Evolutionary conservation across 2,113 vertebrate genomes (phyloP), one percentile per base, ranked within the genome.

Genomic region (Ciconia boyciana): DNA sequence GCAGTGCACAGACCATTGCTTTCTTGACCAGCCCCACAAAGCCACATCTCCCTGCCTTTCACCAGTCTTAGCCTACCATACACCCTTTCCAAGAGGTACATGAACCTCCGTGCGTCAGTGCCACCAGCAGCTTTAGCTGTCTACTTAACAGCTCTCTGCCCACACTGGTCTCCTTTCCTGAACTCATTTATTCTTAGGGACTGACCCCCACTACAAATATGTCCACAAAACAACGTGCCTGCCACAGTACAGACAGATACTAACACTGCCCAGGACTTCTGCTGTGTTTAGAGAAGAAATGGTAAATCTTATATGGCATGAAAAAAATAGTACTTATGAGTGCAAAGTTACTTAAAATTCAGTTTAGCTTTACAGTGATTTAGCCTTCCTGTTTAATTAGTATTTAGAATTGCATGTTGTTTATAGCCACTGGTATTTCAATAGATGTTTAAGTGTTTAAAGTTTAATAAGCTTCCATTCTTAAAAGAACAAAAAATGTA

Each of bases 261-360:
- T 31, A 34, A 80, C 31, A 48, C 44, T 41, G 48, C 22, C 39
- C 32, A 81, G 58, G 46, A 49, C 54, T 83, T 34, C 39, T 55
- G 51, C 19, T 21, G 32, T 11, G 54, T 58, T 90, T 95, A 83
- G 51, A 20, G 41, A 51, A 25, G 46, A 97, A 97, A 87, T 39
- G 66, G 75, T 82, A 95, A 89, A 91, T 92, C 64, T 93, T 60
- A 46, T 6, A 61, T 3, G 2, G 18, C 49, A 26, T n/a, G n/a
- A 92, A 89, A 78, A 74, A 87, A 89, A 2, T 6, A 60, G 54
- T 57, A 81, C 74, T 98, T 94, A 96, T 9, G 16, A 95, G 83
- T 79, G 83, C 82, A 97, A 95, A 96, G 88, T 98, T 98, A 98
- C 93, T 98, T 98, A 98, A 97, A 98, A 98, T 97, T 97, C 98